Conservation (phyloP, 2,888 invertebrate species). For the Hyposoter dolosus region DNA sequence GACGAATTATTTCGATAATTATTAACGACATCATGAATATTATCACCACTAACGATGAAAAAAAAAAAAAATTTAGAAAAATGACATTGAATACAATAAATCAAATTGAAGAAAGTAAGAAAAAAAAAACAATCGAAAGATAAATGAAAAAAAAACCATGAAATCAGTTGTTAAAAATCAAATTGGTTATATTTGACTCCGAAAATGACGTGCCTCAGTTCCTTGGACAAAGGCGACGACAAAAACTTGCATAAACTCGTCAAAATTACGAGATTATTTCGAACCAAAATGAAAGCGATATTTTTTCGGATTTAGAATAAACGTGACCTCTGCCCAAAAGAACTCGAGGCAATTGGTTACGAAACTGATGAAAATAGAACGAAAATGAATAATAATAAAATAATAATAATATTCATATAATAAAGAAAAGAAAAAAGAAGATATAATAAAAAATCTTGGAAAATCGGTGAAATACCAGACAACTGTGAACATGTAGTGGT, state of each 20-base stretch:
- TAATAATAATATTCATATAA: constrained; percentile 31
- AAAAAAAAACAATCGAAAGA: constrained; percentile 71
- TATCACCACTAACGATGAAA: constrained; percentile 64
- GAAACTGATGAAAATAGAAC: constrained; percentile 32
- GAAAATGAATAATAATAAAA: constrained; percentile 22
- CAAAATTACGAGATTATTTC: not conserved
- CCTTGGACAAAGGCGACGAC: constrained; percentile 61
- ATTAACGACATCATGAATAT: constrained; percentile 80
- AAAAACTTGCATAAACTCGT: constrained; percentile 6
- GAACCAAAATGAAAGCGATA: not conserved
- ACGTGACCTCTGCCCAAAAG: constrained; percentile 35
- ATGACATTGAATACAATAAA: constrained; percentile 43
- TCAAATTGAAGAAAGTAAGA: constrained; percentile 3
- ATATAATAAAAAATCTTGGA: constrained; percentile 80
- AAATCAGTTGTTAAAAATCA: constrained; percentile 73
- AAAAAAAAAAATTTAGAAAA: constrained; percentile 48
- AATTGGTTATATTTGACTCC: constrained; percentile 63
- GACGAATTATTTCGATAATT: constrained; percentile 76
- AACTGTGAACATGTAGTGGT: constrained; percentile 84
- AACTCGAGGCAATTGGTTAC: constrained; percentile 57
- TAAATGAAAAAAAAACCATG: constrained; percentile 75
- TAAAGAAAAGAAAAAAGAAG: constrained; percentile 52
- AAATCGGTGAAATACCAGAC: constrained; percentile 84
- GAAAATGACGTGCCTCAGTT: constrained; percentile 64
- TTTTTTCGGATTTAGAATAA: not conserved